Base-by-base conservation (phyloP, 2,888 invertebrate genomes). In the Taenaris catops region DNA sequence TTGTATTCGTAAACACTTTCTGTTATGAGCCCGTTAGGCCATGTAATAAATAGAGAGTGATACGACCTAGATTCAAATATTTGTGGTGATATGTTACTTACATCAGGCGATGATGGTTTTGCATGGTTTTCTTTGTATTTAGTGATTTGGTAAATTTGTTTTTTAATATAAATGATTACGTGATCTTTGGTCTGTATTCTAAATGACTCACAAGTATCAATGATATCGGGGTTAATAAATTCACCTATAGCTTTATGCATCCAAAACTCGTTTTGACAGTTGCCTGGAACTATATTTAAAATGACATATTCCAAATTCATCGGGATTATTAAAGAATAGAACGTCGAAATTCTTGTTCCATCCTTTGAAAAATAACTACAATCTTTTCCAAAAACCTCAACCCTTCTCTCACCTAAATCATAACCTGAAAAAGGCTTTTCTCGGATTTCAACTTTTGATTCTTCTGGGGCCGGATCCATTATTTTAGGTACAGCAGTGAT, bases 361-460 rank as follows among this genome's bases (percentile, higher is more conserved):
- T 84, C 84, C 51, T 61, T 66, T 18, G 84, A 79, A 57, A 72
- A 81, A 58, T 53, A 87, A 34, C 57, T 55, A 1, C 62, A 57
- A 52, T 81, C 71, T 63, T 74, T 79, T 5, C 87, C 86, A 46
- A 83, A 75, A 8, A 74, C 66, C 63, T 84, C 81, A 1, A 83
- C 70, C 52, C 86, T 64, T 52, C 84, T 60, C 11, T 83, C 67
- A 10, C 79, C 69, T 44, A 86, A 64, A 53, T 81, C 58, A 43
- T 83, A 87, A 1, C 79, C 84, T 18, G 57, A 53, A 55, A 81
- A 81, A 6, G 64, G 64, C 48, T 79, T 80, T 12, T 41, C 48
- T 1, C 41, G 50, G 11, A 51, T 47, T 28, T 44, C 29, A 8
- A 48, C 3, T 8, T 56, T 52, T n/a, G 27, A 25, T 4, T 46